Percentiles rank a stretch among this genome's conserved stretches.
Evolutionary conservation across 1,140 invertebrate genomes (phyloP).

Genomic region (Drosophila obscura): DNA sequence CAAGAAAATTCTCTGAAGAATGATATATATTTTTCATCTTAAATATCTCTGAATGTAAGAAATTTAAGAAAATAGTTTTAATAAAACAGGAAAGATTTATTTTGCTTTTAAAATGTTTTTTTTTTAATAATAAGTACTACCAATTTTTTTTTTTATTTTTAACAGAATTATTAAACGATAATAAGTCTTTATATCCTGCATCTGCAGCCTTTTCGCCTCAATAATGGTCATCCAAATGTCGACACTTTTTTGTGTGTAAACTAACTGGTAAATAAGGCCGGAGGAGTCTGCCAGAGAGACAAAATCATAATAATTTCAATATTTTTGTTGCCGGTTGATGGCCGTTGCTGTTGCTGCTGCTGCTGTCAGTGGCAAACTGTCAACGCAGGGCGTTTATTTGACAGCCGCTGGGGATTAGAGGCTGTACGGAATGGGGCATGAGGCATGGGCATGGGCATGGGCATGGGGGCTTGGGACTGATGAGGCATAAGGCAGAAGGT

Average conservation of each 20-base stretch:
- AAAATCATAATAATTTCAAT: constrained; percentile 81
- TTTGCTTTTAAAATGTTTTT: no score
- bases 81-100: no score
- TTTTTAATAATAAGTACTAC: no score
- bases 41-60: no score
- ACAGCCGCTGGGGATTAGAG: constrained; percentile 66
- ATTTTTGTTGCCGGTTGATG: constrained; percentile 62
- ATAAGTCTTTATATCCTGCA: no score
- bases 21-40: no score
- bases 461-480: not conserved
- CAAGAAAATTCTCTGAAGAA: not conserved
- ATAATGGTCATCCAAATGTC: constrained; percentile 7
- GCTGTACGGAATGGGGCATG: not conserved
- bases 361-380: constrained; percentile 63
- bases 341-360: constrained; percentile 49
- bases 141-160: no score
- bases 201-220: no score
- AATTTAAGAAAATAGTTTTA: no score
- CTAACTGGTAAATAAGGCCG: constrained; percentile 1
- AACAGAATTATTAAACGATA: no score
- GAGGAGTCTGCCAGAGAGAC: constrained; percentile 41
- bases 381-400: constrained; percentile 60
- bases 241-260: not conserved
- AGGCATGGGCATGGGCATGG: not conserved
- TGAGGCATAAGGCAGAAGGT: constrained; percentile 3